Evolutionary conservation across 2,113 vertebrate genomes (phyloP).

Genomic region (Amblyopsis rosae): DNA sequence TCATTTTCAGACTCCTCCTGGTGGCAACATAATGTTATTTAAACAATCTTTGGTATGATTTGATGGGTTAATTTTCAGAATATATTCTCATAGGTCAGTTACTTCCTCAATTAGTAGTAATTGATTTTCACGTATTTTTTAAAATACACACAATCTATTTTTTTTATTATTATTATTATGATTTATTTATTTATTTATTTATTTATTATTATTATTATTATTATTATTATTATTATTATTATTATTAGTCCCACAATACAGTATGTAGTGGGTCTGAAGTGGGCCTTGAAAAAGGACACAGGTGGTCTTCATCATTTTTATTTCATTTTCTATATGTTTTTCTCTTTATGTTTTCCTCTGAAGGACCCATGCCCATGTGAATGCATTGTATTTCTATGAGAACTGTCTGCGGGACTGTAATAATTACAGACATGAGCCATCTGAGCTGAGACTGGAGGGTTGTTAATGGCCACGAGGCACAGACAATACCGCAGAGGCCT

Average conservation of each 20-base stretch:
- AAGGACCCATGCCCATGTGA: neutral
- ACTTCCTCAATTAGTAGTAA: neutral
- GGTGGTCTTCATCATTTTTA: conserved; percentile 24
- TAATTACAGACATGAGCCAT: conserved; percentile 72
- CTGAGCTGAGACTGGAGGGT: conserved; percentile 47
- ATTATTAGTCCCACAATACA: too few species aligned
- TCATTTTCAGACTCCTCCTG: conserved; percentile 66
- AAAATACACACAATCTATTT: neutral
- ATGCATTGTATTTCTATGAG: conserved; percentile 46
- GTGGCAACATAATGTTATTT: conserved; percentile 50
- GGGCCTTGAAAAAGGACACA: neutral
- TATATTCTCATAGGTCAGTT: neutral
- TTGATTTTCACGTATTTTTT: neutral
- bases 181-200: neutral
- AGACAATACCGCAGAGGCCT: conserved; percentile 74
- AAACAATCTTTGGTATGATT: neutral
- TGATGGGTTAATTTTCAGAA: neutral
- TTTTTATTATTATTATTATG: neutral
- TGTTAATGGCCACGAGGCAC: conserved; percentile 70
- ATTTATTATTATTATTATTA: neutral
- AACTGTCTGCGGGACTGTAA: conserved; percentile 63
- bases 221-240: too few species aligned
- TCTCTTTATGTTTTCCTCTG: too few species aligned
- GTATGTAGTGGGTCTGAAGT: neutral
- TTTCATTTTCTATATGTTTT: neutral